A percentile compares a stretch with the other conserved stretches of the same genome.
Evolutionary conservation across 2,888 invertebrate species (phyloP).

Genomic region (Leptodirus hochenwartii): DNA sequence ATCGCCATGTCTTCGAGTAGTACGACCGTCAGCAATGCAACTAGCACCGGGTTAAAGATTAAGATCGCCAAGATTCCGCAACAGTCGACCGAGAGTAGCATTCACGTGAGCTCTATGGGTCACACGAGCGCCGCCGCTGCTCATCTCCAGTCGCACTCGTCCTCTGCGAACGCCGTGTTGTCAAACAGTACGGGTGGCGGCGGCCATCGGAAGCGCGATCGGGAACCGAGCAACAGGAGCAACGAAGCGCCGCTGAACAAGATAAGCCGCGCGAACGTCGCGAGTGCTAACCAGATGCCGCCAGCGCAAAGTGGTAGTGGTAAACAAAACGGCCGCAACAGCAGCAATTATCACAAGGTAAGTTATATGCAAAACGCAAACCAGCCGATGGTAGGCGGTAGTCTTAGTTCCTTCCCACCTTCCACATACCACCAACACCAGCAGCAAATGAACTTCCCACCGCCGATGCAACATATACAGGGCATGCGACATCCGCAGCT

Average conservation of each 20-base stretch:
- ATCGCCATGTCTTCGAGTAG: too few species aligned
- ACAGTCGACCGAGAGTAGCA: constrained; percentile 9
- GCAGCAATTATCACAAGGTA: too few species aligned
- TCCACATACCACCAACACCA: constrained; percentile 25
- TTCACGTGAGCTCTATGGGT: constrained; percentile 10
- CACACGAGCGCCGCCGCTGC: constrained; percentile 18
- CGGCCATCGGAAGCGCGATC: too few species aligned
- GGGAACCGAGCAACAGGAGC: constrained; percentile 13
- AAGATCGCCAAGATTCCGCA: constrained; percentile 34
- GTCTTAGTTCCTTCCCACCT: constrained; percentile 18
- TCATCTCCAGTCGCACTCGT: constrained; percentile 28
- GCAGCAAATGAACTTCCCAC: constrained; percentile 20
- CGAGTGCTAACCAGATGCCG: too few species aligned
- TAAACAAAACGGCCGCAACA: too few species aligned
- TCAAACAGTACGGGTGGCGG: too few species aligned
- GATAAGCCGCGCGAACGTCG: too few species aligned
- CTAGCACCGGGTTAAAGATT: constrained; percentile 43
- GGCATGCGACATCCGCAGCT: constrained; percentile 20
- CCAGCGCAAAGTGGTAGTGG: too few species aligned
- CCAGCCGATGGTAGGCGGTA: too few species aligned
- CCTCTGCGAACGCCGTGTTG: constrained; percentile 13
- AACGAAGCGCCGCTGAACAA: constrained; percentile 16
- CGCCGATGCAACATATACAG: constrained; percentile 18
- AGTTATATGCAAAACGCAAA: too few species aligned
- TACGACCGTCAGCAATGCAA: constrained; percentile 15